Percentiles rank a stretch among this genome's conserved stretches.
phyloP scores from a whole-genome alignment of 2,888 invertebrate species.

The Argyresthia goedartella region DNA sequence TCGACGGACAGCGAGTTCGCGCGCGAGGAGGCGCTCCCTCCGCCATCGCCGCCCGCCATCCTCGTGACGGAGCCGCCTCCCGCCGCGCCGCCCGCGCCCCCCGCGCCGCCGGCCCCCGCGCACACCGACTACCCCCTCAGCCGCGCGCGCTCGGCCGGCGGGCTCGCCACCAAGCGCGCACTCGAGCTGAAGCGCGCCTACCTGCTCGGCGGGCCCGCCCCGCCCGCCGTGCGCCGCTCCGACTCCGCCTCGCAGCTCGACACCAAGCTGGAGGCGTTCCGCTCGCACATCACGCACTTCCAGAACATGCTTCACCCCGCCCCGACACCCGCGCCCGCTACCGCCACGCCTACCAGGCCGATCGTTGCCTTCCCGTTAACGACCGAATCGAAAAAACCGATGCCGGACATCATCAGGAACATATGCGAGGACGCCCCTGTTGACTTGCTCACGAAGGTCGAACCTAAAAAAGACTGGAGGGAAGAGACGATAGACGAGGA shows the following conservation, averaged over 20 bases:
- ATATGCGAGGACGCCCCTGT: slow-evolving; percentile 45
- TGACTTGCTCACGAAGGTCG: slow-evolving; percentile 50
- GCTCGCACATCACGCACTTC: slow-evolving; percentile 88
- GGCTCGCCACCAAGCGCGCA: slow-evolving; percentile 88
- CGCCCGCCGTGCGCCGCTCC: slow-evolving; percentile 82
- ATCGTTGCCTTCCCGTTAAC: slow-evolving; percentile 37
- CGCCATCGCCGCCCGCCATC: slow-evolving; percentile 77
- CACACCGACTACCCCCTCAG: slow-evolving; percentile 73
- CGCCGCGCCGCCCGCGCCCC: slow-evolving; percentile 72
- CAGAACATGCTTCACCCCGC: slow-evolving; percentile 89
- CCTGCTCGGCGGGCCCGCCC: slow-evolving; percentile 79
- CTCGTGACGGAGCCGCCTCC: slow-evolving; percentile 77
- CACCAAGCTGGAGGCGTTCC: slow-evolving; percentile 85
- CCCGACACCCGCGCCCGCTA: slow-evolving; percentile 46
- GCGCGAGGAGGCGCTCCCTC: slow-evolving; percentile 80
- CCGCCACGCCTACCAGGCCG: no score
- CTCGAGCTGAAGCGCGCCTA: slow-evolving; percentile 89
- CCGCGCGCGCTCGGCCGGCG: slow-evolving; percentile 88
- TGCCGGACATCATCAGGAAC: slow-evolving; percentile 74
- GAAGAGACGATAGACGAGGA: slow-evolving; percentile 43
- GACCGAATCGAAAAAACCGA: slow-evolving; percentile 50
- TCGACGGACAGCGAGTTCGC: slow-evolving; percentile 95
- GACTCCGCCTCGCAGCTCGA: slow-evolving; percentile 88
- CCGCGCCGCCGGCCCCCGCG: slow-evolving; percentile 76
- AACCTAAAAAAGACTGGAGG: no score